Percentiles rank a stretch among this genome's conserved stretches.
Evolutionary conservation across 2,888 invertebrate species (phyloP).

Genomic region (Galeopsomyia nigrocyanea): DNA sequence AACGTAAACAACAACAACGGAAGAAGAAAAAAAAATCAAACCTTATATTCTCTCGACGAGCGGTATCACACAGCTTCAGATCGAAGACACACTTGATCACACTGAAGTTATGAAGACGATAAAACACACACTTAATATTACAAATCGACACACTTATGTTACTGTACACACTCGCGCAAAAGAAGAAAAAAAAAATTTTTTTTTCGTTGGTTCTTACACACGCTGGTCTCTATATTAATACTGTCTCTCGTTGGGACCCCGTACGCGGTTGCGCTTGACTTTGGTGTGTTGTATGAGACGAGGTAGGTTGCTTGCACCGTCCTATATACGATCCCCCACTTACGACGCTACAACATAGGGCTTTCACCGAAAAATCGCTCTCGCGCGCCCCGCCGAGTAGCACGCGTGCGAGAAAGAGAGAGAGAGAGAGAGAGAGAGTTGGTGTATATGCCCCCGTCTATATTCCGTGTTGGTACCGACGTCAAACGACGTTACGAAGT

Average conservation of each 20-base stretch:
- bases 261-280: conserved; percentile 47
- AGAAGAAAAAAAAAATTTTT: conserved; percentile 1
- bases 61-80: conserved; percentile 40
- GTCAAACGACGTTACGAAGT: too few relatives aligned
- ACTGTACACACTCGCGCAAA: too few relatives aligned
- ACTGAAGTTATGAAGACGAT: too few relatives aligned
- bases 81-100: too few relatives aligned
- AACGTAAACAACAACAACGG: neutral
- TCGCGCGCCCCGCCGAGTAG: too few relatives aligned
- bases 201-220: neutral
- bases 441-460: too few relatives aligned
- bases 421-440: too few relatives aligned
- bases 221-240: neutral
- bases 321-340: conserved; percentile 68
- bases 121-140: too few relatives aligned
- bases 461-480: too few relatives aligned
- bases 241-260: conserved; percentile 17
- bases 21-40: conserved; percentile 50
- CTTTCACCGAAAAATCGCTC: conserved; percentile 64
- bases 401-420: too few relatives aligned
- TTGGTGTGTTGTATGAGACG: conserved; percentile 63
- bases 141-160: too few relatives aligned
- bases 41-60: conserved; percentile 48
- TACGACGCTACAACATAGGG: conserved; percentile 47
- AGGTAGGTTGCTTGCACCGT: conserved; percentile 60